Evolutionary conservation across 2,113 vertebrate species (phyloP).

Genomic region (Ceyx cyanopectus): DNA sequence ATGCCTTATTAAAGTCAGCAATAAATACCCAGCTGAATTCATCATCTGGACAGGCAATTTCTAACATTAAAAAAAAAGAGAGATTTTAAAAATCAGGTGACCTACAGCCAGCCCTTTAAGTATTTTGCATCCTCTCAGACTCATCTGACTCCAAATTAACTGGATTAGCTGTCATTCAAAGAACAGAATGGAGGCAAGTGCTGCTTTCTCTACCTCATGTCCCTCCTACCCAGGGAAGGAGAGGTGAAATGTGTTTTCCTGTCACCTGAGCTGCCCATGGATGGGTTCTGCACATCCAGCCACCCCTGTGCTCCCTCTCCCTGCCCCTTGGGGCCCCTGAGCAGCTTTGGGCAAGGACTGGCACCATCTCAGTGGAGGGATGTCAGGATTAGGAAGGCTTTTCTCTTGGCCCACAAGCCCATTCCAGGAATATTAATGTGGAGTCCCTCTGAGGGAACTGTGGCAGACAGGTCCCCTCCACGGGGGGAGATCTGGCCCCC

Average conservation of each 20-base stretch:
- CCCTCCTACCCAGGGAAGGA: background rate
- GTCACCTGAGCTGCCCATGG: background rate
- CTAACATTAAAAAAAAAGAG: background rate
- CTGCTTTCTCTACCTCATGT: background rate
- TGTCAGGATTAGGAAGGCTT: background rate
- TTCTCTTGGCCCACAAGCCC: background rate
- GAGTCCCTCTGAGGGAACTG: background rate
- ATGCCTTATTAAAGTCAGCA: conserved; percentile 45
- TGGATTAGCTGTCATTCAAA: background rate
- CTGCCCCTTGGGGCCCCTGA: accelerated
- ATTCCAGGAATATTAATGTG: background rate
- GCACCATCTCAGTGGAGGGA: background rate
- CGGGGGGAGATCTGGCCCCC: background rate
- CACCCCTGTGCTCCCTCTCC: background rate
- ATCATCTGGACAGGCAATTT: conserved; percentile 56
- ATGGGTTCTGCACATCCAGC: background rate
- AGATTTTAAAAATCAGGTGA: background rate
- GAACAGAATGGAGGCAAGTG: background rate
- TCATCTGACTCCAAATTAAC: background rate
- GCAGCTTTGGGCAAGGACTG: background rate
- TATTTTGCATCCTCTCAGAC: background rate
- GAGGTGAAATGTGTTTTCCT: background rate
- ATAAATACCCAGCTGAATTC: conserved; percentile 55
- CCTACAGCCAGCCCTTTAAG: background rate
- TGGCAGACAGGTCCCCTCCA: background rate